These are phyloP conservation scores for Phrynosoma platyrhinos DNA, from an alignment of 2,113 vertebrate genomes.

Conservation along the genomic window DNA sequence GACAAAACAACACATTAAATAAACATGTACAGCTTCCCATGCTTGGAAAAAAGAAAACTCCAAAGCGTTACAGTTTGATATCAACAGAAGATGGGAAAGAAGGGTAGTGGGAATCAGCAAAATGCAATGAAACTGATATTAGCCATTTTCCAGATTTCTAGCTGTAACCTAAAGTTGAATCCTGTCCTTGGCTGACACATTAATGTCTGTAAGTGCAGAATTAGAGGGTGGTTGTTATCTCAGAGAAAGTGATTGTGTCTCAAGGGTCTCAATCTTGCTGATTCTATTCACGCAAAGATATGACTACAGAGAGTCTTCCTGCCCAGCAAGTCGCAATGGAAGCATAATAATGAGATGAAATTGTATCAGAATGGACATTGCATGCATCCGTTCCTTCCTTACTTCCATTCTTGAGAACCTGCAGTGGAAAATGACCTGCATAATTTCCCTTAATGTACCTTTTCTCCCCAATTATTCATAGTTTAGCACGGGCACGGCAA, in stretches of 20 bases:
- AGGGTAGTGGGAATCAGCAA: too few species aligned
- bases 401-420: conserved; percentile 8
- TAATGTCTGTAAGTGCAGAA: background rate
- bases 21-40: background rate
- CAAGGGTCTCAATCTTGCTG: background rate
- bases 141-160: background rate
- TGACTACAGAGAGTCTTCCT: background rate
- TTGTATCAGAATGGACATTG: background rate
- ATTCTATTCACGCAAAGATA: background rate
- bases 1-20: too few species aligned
- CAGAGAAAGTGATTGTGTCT: background rate
- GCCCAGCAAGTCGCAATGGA: too few species aligned
- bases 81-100: background rate
- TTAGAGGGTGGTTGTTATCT: background rate
- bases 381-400: conserved; percentile 25
- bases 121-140: too few species aligned
- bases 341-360: background rate
- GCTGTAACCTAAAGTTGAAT: background rate
- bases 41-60: background rate
- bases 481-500: conserved; percentile 55
- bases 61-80: background rate
- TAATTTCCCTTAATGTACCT: conserved; percentile 62
- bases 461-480: conserved; percentile 33
- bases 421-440: background rate
- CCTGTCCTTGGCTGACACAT: background rate